These are phyloP conservation scores for Paramormyrops hopkinsi DNA, from an alignment of 2,797 vertebrate genomes.

Conservation along the genomic window DNA sequence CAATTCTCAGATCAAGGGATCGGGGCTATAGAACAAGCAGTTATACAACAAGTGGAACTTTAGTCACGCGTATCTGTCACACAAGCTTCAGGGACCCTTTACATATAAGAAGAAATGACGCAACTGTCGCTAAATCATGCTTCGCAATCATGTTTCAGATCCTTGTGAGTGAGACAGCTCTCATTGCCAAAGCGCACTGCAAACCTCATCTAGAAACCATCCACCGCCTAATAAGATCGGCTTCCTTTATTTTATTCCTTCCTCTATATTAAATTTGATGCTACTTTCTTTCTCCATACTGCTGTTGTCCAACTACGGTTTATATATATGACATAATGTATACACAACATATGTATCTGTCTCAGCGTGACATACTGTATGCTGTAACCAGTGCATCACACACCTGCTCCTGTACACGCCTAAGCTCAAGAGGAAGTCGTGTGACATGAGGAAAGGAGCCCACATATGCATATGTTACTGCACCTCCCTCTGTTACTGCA, in stretches of 20 bases:
- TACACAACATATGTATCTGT: background rate
- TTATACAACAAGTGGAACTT: background rate
- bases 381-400: background rate
- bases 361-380: background rate
- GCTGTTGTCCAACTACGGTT: background rate
- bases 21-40: background rate
- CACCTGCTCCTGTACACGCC: background rate
- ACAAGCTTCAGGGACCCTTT: background rate
- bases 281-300: background rate
- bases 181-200: background rate
- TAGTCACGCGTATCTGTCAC: background rate
- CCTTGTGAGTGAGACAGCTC: background rate
- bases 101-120: background rate
- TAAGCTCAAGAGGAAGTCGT: background rate
- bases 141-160: background rate
- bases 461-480: background rate
- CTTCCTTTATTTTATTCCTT: conserved; percentile 9
- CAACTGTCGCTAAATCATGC: background rate
- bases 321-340: background rate
- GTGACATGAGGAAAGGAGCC: background rate
- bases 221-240: background rate
- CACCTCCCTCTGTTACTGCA: too few species aligned
- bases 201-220: background rate
- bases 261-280: background rate
- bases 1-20: background rate